Conservation (phyloP, 1,140 invertebrate species). For the Zeugodacus cucurbitae region DNA sequence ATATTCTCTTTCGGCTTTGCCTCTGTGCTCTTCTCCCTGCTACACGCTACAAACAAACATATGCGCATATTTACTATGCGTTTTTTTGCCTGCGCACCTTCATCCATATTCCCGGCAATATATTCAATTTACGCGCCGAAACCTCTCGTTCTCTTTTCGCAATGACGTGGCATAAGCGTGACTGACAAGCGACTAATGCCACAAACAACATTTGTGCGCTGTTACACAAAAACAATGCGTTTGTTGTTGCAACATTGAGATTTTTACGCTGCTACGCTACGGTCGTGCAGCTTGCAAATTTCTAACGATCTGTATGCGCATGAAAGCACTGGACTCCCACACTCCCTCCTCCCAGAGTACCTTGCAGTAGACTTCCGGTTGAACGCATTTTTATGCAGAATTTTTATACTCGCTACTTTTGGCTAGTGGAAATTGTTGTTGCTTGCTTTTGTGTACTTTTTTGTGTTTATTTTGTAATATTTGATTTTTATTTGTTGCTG, state of each 20-base stretch:
- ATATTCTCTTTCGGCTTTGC: not conserved
- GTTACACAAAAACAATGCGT: not conserved
- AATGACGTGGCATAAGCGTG: not conserved
- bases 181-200: constrained; percentile 29
- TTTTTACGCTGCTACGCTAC: not conserved
- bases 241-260: not conserved
- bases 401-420: not conserved
- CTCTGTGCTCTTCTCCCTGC: not conserved
- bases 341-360: not conserved
- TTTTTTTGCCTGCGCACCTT: not conserved
- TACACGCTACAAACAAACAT: not conserved
- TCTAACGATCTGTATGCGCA: constrained; percentile 2
- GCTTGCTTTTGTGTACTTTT: not conserved
- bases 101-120: not conserved
- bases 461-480: not conserved
- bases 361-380: not conserved
- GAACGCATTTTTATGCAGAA: constrained; percentile 28
- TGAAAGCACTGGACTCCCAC: not conserved
- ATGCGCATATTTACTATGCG: not conserved
- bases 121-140: constrained; percentile 13
- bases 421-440: not conserved
- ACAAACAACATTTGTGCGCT: not conserved
- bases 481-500: not conserved
- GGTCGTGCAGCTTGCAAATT: not conserved
- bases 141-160: not conserved